These are phyloP conservation scores for Myotis brandtii DNA, from an alignment of 2,113 vertebrate species.

Conservation along the genomic window DNA sequence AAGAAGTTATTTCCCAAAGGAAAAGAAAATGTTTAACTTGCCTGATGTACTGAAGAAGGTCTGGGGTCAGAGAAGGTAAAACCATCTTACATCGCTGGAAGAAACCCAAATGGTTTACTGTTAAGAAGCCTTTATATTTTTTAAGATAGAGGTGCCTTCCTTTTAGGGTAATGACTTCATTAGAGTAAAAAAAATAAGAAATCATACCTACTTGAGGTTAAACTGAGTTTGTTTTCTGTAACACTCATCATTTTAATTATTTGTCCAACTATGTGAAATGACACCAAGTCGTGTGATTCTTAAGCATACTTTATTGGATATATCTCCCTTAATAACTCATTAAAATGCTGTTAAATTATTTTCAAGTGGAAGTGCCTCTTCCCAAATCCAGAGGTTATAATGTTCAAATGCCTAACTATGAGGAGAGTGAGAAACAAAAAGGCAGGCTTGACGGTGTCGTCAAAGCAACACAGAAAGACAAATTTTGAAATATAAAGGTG, in stretches of 20 bases:
- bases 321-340: neutral
- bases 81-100: neutral
- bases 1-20: constrained; percentile 10
- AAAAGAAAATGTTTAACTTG: constrained; percentile 50
- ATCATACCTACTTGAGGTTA: neutral
- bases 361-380: neutral
- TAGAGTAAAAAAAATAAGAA: neutral
- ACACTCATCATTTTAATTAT: constrained; percentile 24
- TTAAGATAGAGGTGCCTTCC: neutral
- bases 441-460: neutral
- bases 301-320: neutral
- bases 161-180: neutral
- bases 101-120: constrained; percentile 30
- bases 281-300: neutral
- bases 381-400: neutral
- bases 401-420: constrained; percentile 14
- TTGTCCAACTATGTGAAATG: neutral
- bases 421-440: neutral
- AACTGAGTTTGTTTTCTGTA: constrained; percentile 40
- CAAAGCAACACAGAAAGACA: neutral
- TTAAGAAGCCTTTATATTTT: neutral
- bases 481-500: neutral
- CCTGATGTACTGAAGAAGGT: neutral
- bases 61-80: neutral
- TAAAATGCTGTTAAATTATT: constrained; percentile 4